Evolutionary conservation across 2,797 vertebrate genomes (phyloP).

Genomic region (Odontamblyopus rebecca): DNA sequence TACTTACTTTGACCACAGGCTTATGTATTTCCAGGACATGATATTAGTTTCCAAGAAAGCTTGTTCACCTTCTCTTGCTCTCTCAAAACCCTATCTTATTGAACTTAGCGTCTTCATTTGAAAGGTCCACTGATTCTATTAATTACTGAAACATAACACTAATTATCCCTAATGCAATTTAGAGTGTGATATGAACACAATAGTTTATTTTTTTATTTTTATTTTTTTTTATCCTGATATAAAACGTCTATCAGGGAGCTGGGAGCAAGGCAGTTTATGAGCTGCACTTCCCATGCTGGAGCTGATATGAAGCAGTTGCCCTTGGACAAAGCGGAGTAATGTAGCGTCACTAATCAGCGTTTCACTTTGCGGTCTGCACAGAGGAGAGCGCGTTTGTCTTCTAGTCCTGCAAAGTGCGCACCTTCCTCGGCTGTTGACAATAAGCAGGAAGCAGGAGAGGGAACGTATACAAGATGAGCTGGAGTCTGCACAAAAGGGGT

Average conservation of each 20-base stretch:
- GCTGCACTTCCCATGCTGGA: slow-evolving; percentile 51
- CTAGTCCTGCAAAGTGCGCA: slow-evolving; percentile 59
- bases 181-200: slow-evolving; percentile 44
- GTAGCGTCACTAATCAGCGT: slow-evolving; percentile 75
- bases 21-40: not conserved
- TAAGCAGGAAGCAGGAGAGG: slow-evolving; percentile 53
- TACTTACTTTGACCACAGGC: too few species aligned
- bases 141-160: slow-evolving; percentile 34
- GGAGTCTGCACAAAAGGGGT: slow-evolving; percentile 22
- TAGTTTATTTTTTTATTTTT: slow-evolving; percentile 1
- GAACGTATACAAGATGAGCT: slow-evolving; percentile 46
- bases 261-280: slow-evolving; percentile 57
- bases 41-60: slow-evolving; percentile 2
- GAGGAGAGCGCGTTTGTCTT: slow-evolving; percentile 58
- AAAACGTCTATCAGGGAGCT: slow-evolving; percentile 50
- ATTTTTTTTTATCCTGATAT: slow-evolving; percentile 32
- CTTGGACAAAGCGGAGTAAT: slow-evolving; percentile 75
- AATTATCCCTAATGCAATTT: slow-evolving; percentile 53
- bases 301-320: slow-evolving; percentile 74
- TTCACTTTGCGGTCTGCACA: slow-evolving; percentile 60
- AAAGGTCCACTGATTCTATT: slow-evolving; percentile 22
- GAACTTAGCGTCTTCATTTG: slow-evolving; percentile 34
- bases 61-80: slow-evolving; percentile 21
- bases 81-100: slow-evolving; percentile 32
- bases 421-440: slow-evolving; percentile 67